Conservation (phyloP, 2,797 vertebrate species). For the Periparus ater region DNA sequence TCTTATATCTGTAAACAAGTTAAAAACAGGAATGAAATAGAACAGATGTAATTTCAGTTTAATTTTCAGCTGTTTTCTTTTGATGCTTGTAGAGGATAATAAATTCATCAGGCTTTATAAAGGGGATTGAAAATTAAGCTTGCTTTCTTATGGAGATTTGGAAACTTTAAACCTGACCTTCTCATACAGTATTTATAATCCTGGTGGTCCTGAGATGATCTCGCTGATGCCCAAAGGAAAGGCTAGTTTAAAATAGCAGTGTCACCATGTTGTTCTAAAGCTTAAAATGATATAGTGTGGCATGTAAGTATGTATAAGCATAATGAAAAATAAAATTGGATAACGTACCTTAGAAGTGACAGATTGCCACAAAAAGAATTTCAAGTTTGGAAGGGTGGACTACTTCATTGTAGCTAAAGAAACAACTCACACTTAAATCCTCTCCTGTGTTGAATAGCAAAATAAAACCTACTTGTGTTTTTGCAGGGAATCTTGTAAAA, state of each 20-base stretch:
- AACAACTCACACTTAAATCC: neutral
- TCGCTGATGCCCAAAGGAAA: conserved; percentile 49
- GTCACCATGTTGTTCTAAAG: conserved; percentile 34
- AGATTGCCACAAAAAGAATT: neutral
- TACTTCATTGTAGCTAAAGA: neutral
- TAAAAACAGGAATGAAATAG: neutral
- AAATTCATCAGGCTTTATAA: conserved; percentile 45
- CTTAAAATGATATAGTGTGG: neutral
- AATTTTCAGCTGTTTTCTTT: conserved; percentile 51
- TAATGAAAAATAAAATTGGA: neutral
- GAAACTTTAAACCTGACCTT: conserved; percentile 79
- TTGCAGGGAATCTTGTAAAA: neutral
- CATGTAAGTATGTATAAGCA: neutral
- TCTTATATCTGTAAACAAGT: conserved; percentile 51
- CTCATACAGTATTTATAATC: conserved; percentile 76
- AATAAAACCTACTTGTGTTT: neutral
- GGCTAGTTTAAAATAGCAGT: conserved; percentile 70
- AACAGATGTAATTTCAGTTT: conserved; percentile 37
- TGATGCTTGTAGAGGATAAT: conserved; percentile 38
- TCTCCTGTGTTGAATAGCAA: neutral
- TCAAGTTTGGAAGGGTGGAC: neutral
- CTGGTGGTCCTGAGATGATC: conserved; percentile 64
- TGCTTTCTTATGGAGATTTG: conserved; percentile 68
- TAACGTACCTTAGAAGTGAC: neutral
- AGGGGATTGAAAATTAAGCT: conserved; percentile 48